Percentiles rank a stretch among this genome's conserved stretches.
These are phyloP conservation scores for Timema podura DNA, from an alignment of 2,888 invertebrate species.

Conservation along the genomic window DNA sequence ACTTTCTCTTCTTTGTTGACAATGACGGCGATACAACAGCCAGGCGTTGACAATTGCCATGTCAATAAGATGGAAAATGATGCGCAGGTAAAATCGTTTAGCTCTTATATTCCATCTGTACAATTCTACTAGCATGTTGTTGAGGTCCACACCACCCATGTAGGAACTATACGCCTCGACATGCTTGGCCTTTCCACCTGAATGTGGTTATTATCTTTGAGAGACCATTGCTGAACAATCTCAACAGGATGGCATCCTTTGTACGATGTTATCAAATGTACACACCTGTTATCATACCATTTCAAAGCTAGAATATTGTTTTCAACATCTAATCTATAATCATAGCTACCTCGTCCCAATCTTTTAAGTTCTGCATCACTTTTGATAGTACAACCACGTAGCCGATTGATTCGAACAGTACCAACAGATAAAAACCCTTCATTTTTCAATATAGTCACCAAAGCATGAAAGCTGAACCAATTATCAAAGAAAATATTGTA, in stretches of 20 bases:
- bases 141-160: slow-evolving; percentile 24
- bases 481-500: no score
- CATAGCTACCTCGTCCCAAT: neutral
- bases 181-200: slow-evolving; percentile 16
- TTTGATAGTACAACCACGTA: neutral
- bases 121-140: slow-evolving; percentile 24
- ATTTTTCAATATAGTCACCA: no score
- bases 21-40: slow-evolving; percentile 14
- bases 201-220: slow-evolving; percentile 15
- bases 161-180: slow-evolving; percentile 18
- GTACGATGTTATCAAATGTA: neutral
- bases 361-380: neutral
- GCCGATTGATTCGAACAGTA: neutral
- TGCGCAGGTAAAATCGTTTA: slow-evolving; percentile 19
- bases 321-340: slow-evolving; percentile 1
- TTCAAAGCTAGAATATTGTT: neutral
- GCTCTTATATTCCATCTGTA: slow-evolving; percentile 24
- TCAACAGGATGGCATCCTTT: neutral
- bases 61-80: slow-evolving; percentile 22
- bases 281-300: neutral
- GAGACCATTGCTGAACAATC: slow-evolving; percentile 16
- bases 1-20: slow-evolving; percentile 8
- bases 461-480: no score
- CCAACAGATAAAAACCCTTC: neutral
- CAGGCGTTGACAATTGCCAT: slow-evolving; percentile 21